Evolutionary conservation across 2,888 invertebrate species (phyloP).

Genomic region (Alcis repandata): DNA sequence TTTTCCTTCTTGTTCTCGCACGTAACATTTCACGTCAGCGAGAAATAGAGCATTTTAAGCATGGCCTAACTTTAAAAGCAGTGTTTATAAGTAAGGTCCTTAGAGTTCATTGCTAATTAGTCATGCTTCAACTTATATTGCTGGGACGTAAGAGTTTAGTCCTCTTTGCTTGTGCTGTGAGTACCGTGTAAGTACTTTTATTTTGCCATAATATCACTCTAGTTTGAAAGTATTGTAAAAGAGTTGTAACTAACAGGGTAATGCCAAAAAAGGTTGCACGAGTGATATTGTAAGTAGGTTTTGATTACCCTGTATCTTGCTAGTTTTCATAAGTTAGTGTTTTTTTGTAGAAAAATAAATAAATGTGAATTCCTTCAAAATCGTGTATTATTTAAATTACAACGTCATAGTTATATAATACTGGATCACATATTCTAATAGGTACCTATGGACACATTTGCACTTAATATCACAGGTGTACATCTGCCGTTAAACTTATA

Average conservation of each 20-base stretch:
- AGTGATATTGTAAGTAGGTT: slow-evolving; percentile 39
- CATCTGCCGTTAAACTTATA: background rate
- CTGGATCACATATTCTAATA: background rate
- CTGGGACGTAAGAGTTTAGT: background rate
- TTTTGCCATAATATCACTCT: slow-evolving; percentile 29
- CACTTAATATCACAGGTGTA: slow-evolving; percentile 7
- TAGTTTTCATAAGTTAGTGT: slow-evolving; percentile 3
- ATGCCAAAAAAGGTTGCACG: slow-evolving; percentile 25
- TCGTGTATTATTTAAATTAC: slow-evolving; percentile 19
- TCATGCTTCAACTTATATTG: background rate
- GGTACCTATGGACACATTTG: background rate
- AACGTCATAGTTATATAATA: slow-evolving; percentile 1
- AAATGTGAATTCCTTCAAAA: slow-evolving; percentile 3
- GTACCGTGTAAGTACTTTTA: slow-evolving; percentile 8
- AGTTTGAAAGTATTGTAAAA: slow-evolving; percentile 16
- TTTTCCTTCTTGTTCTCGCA: no score
- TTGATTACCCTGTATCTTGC: slow-evolving; percentile 1
- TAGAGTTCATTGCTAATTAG: background rate
- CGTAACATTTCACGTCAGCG: no score
- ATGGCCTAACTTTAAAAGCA: background rate
- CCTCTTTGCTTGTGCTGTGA: slow-evolving; percentile 11
- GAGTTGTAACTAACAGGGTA: slow-evolving; percentile 35
- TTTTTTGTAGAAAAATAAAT: slow-evolving; percentile 22
- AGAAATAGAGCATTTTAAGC: no score
- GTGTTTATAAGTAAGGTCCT: no score